Evolutionary conservation across 2,113 vertebrate genomes (phyloP).

Genomic region (Pedetes capensis): DNA sequence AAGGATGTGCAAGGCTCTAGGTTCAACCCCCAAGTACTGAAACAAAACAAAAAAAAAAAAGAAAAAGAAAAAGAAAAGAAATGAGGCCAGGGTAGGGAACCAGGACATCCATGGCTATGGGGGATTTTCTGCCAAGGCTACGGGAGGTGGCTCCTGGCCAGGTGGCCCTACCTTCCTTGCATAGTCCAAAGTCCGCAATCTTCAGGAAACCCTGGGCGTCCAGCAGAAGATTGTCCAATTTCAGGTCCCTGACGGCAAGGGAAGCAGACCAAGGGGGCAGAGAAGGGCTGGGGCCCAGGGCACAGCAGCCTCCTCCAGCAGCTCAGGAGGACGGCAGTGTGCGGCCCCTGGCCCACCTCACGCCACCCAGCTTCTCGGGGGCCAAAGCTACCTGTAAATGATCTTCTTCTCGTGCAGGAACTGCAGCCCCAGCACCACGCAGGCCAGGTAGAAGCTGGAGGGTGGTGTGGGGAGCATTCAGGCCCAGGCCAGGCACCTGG

Average conservation of each 20-base stretch:
- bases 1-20: too few relatives aligned
- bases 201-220: constrained; percentile 95
- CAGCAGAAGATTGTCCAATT: constrained; percentile 96
- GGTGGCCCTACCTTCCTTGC: constrained; percentile 92
- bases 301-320: accelerated
- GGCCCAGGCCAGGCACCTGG: neutral
- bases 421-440: constrained; percentile 94
- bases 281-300: neutral
- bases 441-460: constrained; percentile 94
- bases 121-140: neutral
- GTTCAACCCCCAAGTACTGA: too few relatives aligned
- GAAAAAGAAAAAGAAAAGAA: too few relatives aligned
- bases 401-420: constrained; percentile 96
- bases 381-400: constrained; percentile 90
- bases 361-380: neutral
- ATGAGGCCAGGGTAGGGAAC: neutral
- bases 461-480: neutral
- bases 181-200: constrained; percentile 98
- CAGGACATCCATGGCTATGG: neutral
- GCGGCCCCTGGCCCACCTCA: accelerated
- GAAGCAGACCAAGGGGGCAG: neutral
- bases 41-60: too few relatives aligned
- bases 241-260: constrained; percentile 89
- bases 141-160: neutral
- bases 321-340: neutral